Base-by-base conservation (phyloP, 2,797 vertebrate genomes). In the Cygnus olor region DNA sequence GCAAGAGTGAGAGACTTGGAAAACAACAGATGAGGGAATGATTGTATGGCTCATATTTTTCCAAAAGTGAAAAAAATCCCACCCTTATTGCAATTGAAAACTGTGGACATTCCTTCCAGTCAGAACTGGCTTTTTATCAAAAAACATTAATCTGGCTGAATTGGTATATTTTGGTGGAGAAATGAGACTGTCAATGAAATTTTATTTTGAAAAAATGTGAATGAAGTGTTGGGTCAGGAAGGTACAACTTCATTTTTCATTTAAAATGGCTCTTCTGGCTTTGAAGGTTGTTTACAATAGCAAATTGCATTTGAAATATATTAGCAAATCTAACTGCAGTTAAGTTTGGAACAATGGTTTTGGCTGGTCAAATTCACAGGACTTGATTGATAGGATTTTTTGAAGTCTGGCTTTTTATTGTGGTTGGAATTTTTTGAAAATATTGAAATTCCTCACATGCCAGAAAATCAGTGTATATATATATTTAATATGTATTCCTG, bases 1-100 rank as follows among this genome's bases (percentile, higher is more conserved):
- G 42, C 0, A 0, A 24, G 22, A 0, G 0, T 24, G 58, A 60
- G 27, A 64, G 40, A 57, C 36, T 44, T 18, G 57, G 15, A 53
- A 72, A 61, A 64, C 22, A 89, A 58, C 45, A 79, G 24, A 20
- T 34, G 9, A 38, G 14, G 38, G 16, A 36, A 45, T 34, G 38
- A 56, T 20, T 47, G 30, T 30, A 19, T 53, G 16, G 15, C 21
- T 28, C 9, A 14, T 42, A 53, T 36, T 53, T 49, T 36, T 2
- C 11, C 24, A 54, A 58, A 57, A 61, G 8, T 40, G 21, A 28
- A 74, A 40, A 81, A 53, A 77, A 13, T 13, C n/a, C 3, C n/a
- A 30, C 6, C 9, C 14, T 51, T 66, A 22, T 49, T 64, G 27
- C 34, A 30, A 14, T 2, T 57, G 54, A 80, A 68, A 77, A 72